Evolutionary conservation across 2,797 vertebrate species (phyloP), one percentile per base, ranked within the genome.

Genomic region (Phoebastria nigripes): DNA sequence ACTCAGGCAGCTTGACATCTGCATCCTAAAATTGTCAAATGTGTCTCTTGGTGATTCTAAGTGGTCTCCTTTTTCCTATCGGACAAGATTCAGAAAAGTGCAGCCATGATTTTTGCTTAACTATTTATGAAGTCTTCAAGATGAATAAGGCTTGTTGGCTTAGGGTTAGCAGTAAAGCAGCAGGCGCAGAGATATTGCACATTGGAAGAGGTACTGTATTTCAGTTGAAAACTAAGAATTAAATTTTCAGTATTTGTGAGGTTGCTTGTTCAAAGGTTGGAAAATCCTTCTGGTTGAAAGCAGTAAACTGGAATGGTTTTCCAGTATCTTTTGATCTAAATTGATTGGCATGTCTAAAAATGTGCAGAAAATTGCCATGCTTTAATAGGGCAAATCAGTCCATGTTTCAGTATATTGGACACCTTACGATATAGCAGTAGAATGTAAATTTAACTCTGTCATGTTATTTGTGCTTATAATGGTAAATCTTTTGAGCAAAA

Each of bases 401-500:
- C 55, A 74, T 94, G 79, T 96, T 96, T 97, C 84, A 29, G 4
- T 96, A 37, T 96, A 79, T 90, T 84, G 78, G 78, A 73, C 78
- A 94, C 78, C 91, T 97, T 90, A 81, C 35, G 51, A 86, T 93
- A 78, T 51, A 94, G 74, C 20, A 70, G 77, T 94, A 93, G 81
- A 94, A 96, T 94, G 78, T 95, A 96, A 90, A 96, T 97, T 94
- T 96, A 94, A 74, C 73, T 59, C 91, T 91, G 49, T 96, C 80
- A 52, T 86, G 42, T 95, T 91, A 61, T 95, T 97, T 96, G 59
- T 86, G 72, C 77, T 96, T 94, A 92, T 67, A 93, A 81, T 92
- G 22, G 29, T 97, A 94, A 96, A 93, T 96, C 89, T 96, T 95
- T 87, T 92, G 93, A 97, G 95, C 81, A 96, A 95, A 97, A 95